phyloP scores from a whole-genome alignment of 37 sponge, comb jelly and placozoan genomes.

The Geodia barretti region DNA sequence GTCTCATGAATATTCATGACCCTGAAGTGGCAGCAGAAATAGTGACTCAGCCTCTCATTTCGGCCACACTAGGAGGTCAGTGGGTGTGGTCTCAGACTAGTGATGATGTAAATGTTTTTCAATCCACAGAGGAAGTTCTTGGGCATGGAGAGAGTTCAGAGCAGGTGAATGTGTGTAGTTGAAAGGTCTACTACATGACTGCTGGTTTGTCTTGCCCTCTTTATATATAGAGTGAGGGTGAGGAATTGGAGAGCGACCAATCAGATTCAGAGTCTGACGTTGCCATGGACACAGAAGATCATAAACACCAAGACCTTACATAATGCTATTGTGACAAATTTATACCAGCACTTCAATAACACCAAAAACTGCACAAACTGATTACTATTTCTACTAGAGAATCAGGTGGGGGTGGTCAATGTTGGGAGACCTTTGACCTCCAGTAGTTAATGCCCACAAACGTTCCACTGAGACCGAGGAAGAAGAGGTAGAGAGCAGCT shows the following conservation, averaged over 20 bases:
- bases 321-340: not conserved
- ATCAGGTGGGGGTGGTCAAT: not conserved
- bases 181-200: no score
- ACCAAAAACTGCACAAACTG: no score
- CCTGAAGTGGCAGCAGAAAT: not conserved
- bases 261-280: not conserved
- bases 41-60: slow-evolving; percentile 5
- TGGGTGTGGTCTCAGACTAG: not conserved
- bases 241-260: not conserved
- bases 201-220: no score
- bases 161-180: not conserved
- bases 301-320: not conserved
- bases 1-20: slow-evolving; percentile 41
- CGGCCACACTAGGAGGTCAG: slow-evolving; percentile 39
- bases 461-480: slow-evolving; percentile 22
- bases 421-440: slow-evolving; percentile 8
- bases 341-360: no score
- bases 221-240: not conserved
- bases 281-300: not conserved
- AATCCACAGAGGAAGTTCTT: no score
- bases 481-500: slow-evolving; percentile 31
- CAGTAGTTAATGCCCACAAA: slow-evolving; percentile 42
- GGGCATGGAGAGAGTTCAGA: no score
- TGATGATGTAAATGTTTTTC: no score
- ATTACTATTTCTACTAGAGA: no score